Percentiles rank a stretch among this genome's conserved stretches.
Conservation (phyloP, 35 echinoderm and acorn worm genomes). For the Ophiothrix spiculata region DNA sequence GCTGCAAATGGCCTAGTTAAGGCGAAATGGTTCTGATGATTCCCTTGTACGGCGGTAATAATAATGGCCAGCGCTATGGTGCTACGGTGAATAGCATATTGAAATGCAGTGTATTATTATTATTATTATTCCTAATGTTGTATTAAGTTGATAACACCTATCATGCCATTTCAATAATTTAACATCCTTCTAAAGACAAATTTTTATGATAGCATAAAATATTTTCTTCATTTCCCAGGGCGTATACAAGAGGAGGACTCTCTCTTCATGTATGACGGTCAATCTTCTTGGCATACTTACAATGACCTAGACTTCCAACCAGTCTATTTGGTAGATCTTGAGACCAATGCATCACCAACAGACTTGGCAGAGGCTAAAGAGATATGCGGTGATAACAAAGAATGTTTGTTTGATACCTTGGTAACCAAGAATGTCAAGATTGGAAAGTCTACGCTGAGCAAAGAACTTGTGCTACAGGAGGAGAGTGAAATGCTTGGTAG, state of each 20-base stretch:
- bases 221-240: conserved; percentile 53
- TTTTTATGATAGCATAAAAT: no score
- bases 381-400: conserved; percentile 33
- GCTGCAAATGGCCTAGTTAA: no score
- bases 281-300: conserved; percentile 18
- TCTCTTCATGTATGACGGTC: conserved; percentile 37
- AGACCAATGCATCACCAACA: not conserved
- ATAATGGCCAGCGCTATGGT: no score
- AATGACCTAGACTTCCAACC: conserved; percentile 51
- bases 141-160: no score
- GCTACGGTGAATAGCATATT: no score
- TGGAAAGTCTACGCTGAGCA: conserved; percentile 34
- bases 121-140: no score
- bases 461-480: not conserved
- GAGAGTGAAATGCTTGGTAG: not conserved
- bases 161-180: no score
- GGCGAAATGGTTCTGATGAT: no score
- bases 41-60: no score
- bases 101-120: no score
- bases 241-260: conserved; percentile 23
- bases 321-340: conserved; percentile 50
- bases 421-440: conserved; percentile 27
- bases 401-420: conserved; percentile 59
- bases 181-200: no score
- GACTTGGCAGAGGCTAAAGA: not conserved